Evolutionary conservation across 2,797 vertebrate species (phyloP).

Genomic region (Echeneis naucrates): DNA sequence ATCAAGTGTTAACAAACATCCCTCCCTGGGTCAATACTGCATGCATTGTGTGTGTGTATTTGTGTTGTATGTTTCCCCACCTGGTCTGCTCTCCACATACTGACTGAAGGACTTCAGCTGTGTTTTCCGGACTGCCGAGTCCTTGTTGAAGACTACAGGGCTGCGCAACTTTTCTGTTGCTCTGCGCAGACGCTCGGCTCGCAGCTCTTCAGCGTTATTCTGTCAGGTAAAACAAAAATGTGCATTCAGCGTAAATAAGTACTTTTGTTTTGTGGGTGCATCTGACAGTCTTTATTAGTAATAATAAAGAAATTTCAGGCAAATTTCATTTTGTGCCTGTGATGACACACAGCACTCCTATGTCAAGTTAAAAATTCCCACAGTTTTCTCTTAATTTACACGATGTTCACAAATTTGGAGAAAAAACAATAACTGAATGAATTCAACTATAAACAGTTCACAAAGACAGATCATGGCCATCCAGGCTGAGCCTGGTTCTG

Average conservation of each 20-base stretch:
- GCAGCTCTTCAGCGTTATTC: slow-evolving; percentile 92
- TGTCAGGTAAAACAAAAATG: slow-evolving; percentile 63
- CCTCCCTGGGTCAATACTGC: slow-evolving; percentile 48
- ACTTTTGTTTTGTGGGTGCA: not conserved
- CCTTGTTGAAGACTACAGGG: slow-evolving; percentile 96
- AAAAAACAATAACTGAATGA: not conserved
- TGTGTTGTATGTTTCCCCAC: slow-evolving; percentile 75
- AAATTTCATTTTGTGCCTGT: too few species aligned
- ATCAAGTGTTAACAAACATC: slow-evolving; percentile 24
- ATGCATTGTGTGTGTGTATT: slow-evolving; percentile 19
- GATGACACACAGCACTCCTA: too few species aligned
- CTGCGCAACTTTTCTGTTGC: slow-evolving; percentile 91
- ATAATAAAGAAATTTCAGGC: not conserved
- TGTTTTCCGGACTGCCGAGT: slow-evolving; percentile 95
- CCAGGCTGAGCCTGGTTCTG: too few species aligned
- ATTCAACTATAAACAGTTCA: rapidly evolving
- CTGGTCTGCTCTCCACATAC: slow-evolving; percentile 95
- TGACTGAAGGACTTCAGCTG: slow-evolving; percentile 99
- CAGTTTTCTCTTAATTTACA: not conserved
- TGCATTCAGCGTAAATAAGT: slow-evolving; percentile 4
- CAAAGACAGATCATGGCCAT: not conserved
- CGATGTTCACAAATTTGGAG: not conserved
- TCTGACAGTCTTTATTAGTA: not conserved
- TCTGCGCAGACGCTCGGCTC: slow-evolving; percentile 90
- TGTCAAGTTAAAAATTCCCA: not conserved